These are phyloP conservation scores for Nerophis ophidion DNA, from an alignment of 2,113 vertebrate species.

Conservation along the genomic window DNA sequence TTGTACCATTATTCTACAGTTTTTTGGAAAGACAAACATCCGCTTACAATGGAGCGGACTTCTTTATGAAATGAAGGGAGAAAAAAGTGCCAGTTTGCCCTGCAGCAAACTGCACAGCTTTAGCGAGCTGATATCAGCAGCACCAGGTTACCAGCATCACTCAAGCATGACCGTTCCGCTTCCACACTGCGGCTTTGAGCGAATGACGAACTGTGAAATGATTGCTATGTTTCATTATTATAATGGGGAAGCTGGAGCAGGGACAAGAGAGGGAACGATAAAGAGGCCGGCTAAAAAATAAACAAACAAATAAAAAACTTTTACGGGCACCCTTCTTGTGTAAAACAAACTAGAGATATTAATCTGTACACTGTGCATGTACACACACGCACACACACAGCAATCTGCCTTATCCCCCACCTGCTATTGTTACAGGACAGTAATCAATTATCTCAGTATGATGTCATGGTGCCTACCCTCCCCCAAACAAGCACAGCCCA, in stretches of 20 bases:
- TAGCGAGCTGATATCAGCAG: constrained; percentile 54
- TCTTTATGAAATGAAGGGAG: background rate
- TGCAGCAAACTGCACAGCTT: constrained; percentile 37
- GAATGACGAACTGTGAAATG: constrained; percentile 24
- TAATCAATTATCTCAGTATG: constrained; percentile 66
- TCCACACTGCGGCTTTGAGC: constrained; percentile 42
- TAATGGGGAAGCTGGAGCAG: background rate
- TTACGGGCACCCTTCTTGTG: background rate
- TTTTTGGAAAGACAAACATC: background rate
- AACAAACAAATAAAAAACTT: constrained; percentile 1
- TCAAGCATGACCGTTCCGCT: constrained; percentile 59
- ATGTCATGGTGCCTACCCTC: constrained; percentile 60
- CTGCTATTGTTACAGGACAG: constrained; percentile 46
- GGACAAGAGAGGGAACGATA: background rate
- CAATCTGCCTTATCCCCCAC: constrained; percentile 9
- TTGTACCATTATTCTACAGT: background rate
- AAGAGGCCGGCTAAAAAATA: background rate
- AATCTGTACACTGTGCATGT: background rate
- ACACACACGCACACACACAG: background rate
- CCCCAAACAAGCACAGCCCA: constrained; percentile 38
- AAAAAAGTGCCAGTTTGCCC: background rate
- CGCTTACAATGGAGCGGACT: background rate
- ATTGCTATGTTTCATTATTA: constrained; percentile 7
- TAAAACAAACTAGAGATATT: background rate
- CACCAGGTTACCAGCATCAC: constrained; percentile 30